Percentiles rank a stretch among this genome's conserved stretches.
Conservation (phyloP, 2,113 vertebrate genomes). For the Cebus imitator region DNA sequence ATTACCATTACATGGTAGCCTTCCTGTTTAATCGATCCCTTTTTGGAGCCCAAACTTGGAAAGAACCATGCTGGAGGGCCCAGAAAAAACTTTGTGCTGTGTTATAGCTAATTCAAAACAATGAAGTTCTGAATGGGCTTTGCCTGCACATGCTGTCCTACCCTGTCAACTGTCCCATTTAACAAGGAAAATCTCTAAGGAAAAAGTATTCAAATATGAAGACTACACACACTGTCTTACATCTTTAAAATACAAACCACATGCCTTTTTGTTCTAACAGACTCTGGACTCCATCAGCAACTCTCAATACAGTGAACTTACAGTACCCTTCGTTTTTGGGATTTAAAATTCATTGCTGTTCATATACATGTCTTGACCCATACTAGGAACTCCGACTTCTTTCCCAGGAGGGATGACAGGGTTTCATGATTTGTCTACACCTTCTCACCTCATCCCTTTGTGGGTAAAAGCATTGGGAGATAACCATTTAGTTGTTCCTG, state of each 20-base stretch:
- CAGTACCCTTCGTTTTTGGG: background rate
- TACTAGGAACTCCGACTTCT: background rate
- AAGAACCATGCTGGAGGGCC: background rate
- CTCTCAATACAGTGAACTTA: constrained; percentile 5
- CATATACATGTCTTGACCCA: background rate
- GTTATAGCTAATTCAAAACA: background rate
- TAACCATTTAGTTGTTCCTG: background rate
- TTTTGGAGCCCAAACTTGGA: background rate
- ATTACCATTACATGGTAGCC: background rate
- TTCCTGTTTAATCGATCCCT: background rate
- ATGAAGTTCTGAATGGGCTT: background rate
- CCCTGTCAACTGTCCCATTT: background rate
- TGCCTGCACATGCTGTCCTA: background rate
- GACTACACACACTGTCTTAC: background rate
- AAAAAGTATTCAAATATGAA: background rate
- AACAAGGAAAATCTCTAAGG: background rate
- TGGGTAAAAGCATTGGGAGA: background rate
- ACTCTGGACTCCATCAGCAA: constrained; percentile 53
- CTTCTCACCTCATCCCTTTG: background rate
- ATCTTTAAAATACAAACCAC: constrained; percentile 64
- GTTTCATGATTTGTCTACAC: background rate
- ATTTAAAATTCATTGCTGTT: constrained; percentile 10
- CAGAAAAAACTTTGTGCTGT: background rate
- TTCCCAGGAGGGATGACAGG: background rate
- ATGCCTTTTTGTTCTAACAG: constrained; percentile 32